phyloP scores from a whole-genome alignment of 2,113 vertebrate species.

The Bambusicola thoracicus region DNA sequence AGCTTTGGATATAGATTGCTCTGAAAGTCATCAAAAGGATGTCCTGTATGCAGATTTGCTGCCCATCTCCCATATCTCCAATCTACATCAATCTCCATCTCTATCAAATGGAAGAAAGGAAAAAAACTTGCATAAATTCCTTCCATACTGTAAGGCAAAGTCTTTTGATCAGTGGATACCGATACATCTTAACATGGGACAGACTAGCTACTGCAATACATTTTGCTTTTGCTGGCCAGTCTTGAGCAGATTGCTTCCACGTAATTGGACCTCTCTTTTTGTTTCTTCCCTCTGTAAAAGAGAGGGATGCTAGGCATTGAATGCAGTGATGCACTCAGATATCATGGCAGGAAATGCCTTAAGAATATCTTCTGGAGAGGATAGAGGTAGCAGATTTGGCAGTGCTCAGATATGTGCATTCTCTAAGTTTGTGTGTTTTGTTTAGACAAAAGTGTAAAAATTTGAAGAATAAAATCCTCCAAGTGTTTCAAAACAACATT shows the following conservation, averaged over 20 bases:
- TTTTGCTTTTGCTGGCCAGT: neutral
- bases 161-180: neutral
- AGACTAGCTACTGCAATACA: neutral
- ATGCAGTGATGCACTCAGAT: rapidly evolving
- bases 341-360: neutral
- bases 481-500: neutral
- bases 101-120: neutral
- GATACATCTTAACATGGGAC: neutral
- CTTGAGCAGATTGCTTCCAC: neutral
- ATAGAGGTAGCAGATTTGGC: neutral
- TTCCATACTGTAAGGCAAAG: neutral
- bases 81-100: neutral
- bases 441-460: neutral
- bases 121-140: neutral
- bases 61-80: neutral
- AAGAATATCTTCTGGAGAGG: neutral
- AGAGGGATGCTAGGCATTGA: neutral
- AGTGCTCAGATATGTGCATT: neutral
- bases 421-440: neutral
- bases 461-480: neutral
- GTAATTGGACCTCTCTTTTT: neutral
- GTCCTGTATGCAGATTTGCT: neutral
- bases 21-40: neutral
- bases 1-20: neutral
- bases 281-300: neutral